phyloP scores from a whole-genome alignment of 2,888 invertebrate species.

The Sialis lutaria region DNA sequence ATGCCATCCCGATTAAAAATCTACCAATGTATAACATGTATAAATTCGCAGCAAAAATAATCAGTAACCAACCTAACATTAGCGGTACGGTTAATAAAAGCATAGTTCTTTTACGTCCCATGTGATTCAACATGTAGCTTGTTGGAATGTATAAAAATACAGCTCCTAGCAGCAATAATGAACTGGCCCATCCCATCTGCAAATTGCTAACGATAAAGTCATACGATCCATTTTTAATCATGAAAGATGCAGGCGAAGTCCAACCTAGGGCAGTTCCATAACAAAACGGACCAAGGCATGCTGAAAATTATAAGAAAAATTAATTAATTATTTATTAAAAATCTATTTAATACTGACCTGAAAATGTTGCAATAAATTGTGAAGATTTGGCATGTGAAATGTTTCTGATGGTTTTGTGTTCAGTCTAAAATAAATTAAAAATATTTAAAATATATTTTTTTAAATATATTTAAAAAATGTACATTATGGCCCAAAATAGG shows the following conservation, averaged over 20 bases:
- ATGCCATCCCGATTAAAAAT: conserved; percentile 49
- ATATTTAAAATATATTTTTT: no score
- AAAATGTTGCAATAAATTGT: no score
- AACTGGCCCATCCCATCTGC: conserved; percentile 50
- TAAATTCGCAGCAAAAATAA: conserved; percentile 43
- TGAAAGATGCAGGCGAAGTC: conserved; percentile 42
- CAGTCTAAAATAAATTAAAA: no score
- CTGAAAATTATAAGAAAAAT: conserved; percentile 19
- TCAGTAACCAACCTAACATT: conserved; percentile 48
- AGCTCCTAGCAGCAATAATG: conserved; percentile 49
- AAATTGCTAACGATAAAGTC: conserved; percentile 30
- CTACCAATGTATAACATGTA: conserved; percentile 41
- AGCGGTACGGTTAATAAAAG: conserved; percentile 42
- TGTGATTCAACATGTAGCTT: conserved; percentile 43
- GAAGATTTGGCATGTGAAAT: no score
- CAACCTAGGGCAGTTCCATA: conserved; percentile 56
- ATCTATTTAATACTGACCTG: no score
- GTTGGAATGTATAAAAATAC: conserved; percentile 50
- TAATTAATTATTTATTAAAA: no score
- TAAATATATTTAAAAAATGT: no score
- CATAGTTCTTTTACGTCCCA: conserved; percentile 53
- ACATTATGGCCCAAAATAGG: no score
- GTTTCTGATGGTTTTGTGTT: no score
- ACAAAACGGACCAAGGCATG: conserved; percentile 59
- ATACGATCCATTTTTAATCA: conserved; percentile 28